Base-by-base conservation (phyloP, 2,113 vertebrate species). In the Prionailurus bengalensis region DNA sequence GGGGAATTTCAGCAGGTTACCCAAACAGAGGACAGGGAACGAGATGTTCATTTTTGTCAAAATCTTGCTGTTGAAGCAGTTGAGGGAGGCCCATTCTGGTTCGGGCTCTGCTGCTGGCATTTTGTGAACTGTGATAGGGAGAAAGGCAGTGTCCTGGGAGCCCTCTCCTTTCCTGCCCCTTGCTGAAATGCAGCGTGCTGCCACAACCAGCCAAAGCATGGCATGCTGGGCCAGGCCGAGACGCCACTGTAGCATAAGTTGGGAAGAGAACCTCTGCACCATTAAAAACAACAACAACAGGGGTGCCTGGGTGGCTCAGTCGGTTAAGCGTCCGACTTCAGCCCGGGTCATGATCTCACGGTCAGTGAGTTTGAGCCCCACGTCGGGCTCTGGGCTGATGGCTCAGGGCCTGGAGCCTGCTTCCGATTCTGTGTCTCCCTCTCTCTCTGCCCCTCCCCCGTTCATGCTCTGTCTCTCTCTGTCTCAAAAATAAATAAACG, bases 231-330 rank as follows among this genome's bases (percentile, higher is more conserved):
- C 42, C 73, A 29, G 23, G 33, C 31, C 12, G 68, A 82, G 87
- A 27, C 45, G 21, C 42, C 6, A 4, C 31, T 13, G 6, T 6
- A 65, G 5, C 7, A 0, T 29, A 29, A 58, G 51, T 45, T 55
- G 7, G 58, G 25, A 81, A 48, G 79, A 87, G 39, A 86, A 42
- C n/a, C 36, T 82, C 15, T 16, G 0, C 0, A 5, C 70, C 19
- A 1, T 21, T 17, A 48, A 53, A 42, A 80, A 51, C 11, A 73
- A 45, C 17, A 58, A 23, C 16, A 9, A 12, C 42, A 42, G 42
- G 42, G 42, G 42, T 1, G 42, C 42, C 42, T 42, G 42, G 42
- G 42, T 42, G 42, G 42, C 42, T 7, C 42, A 42, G 42, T 42
- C 42, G 42, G 42, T 42, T 42, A 42, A 42, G 42, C 42, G 1